Conservation (phyloP, 2,888 invertebrate species). For the Trichopria drosophilae region DNA sequence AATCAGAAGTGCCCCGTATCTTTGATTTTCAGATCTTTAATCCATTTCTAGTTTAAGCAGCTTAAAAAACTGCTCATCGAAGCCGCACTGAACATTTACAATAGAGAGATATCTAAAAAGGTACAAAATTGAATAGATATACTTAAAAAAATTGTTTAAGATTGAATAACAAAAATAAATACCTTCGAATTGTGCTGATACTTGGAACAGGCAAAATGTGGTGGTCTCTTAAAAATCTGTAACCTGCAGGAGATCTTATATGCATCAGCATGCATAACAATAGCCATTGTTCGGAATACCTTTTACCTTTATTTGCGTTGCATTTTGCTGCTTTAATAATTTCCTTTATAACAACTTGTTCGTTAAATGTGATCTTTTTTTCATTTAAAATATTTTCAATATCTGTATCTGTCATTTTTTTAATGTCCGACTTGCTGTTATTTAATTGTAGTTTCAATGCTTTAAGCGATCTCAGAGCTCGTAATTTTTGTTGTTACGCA, state of each 20-base stretch:
- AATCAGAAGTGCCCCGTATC: conserved; percentile 21
- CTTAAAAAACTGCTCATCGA: conserved; percentile 30
- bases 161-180: too few relatives aligned
- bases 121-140: conserved; percentile 4
- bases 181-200: conserved; percentile 8
- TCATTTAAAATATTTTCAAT: too few relatives aligned
- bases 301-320: conserved; percentile 9
- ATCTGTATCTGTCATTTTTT: too few relatives aligned
- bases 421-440: too few relatives aligned
- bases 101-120: conserved; percentile 23
- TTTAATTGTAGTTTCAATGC: too few relatives aligned
- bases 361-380: too few relatives aligned
- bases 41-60: conserved; percentile 18
- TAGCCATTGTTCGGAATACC: conserved; percentile 10
- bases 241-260: conserved; percentile 7
- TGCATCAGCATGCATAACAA: conserved; percentile 11
- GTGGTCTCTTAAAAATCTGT: conserved; percentile 9
- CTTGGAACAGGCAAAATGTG: conserved; percentile 11
- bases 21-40: conserved; percentile 10
- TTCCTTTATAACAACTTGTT: too few relatives aligned
- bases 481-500: too few relatives aligned
- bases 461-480: too few relatives aligned
- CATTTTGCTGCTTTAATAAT: too few relatives aligned
- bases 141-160: conserved; percentile 1
- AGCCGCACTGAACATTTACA: conserved; percentile 27